A percentile compares a stretch with the other conserved stretches of the same genome.
Conservation (phyloP, 2,888 invertebrate genomes). For the Hirudinaria manillensis region DNA sequence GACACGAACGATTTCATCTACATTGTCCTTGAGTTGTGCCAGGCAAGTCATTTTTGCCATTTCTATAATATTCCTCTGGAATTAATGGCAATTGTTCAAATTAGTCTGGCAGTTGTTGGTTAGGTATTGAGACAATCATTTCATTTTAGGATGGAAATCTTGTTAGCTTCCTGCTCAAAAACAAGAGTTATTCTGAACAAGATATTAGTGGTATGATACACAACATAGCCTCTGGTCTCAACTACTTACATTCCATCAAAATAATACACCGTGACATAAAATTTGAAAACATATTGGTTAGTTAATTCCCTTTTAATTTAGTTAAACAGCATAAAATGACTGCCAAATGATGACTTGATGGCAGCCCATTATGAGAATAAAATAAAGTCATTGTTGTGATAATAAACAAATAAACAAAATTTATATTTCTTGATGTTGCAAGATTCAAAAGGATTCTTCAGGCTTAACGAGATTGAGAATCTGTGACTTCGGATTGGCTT, state of each 20-base stretch:
- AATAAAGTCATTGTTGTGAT: too few relatives aligned
- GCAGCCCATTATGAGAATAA: too few relatives aligned
- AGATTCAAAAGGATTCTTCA: slow-evolving; percentile 56
- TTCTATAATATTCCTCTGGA: background rate
- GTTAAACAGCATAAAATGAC: too few relatives aligned
- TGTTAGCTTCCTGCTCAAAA: slow-evolving; percentile 11
- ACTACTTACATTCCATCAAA: slow-evolving; percentile 83
- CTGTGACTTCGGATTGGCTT: slow-evolving; percentile 94
- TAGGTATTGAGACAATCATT: background rate
- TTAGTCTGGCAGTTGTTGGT: too few relatives aligned
- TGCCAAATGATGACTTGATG: too few relatives aligned
- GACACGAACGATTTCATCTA: slow-evolving; percentile 81
- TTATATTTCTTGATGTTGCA: background rate
- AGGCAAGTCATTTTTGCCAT: slow-evolving; percentile 59
- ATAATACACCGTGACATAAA: slow-evolving; percentile 98
- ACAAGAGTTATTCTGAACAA: slow-evolving; percentile 85
- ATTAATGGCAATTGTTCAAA: too few relatives aligned
- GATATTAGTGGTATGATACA: slow-evolving; percentile 83
- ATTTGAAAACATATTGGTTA: slow-evolving; percentile 91
- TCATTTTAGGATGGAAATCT: slow-evolving; percentile 22
- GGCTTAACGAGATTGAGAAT: slow-evolving; percentile 70
- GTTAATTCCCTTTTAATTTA: background rate
- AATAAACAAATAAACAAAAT: too few relatives aligned
- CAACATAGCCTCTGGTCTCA: slow-evolving; percentile 82
- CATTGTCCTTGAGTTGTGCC: slow-evolving; percentile 88